A percentile compares a stretch with the other conserved stretches of the same genome.
phyloP scores from a whole-genome alignment of 2,888 invertebrate genomes.

The Eurytoma adleriae region DNA sequence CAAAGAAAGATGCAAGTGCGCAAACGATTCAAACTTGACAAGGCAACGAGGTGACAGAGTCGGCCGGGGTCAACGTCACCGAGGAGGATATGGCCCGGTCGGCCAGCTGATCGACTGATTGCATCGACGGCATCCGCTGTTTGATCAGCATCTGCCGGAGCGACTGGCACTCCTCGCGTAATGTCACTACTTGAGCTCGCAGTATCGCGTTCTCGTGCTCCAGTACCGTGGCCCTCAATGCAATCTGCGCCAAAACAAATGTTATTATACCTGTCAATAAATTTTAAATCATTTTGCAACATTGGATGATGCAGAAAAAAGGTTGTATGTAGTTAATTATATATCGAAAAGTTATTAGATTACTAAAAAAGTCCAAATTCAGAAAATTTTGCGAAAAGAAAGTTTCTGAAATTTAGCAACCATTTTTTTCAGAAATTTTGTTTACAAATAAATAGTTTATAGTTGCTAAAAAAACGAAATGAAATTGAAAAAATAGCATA shows the following conservation, averaged over 20 bases:
- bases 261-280: too few species aligned
- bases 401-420: too few species aligned
- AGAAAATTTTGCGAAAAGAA: too few species aligned
- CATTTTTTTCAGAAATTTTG: not conserved
- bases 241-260: constrained; percentile 79
- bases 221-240: constrained; percentile 88
- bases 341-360: too few species aligned
- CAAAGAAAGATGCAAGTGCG: not conserved
- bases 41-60: constrained; percentile 23
- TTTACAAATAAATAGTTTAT: not conserved
- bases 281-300: too few species aligned
- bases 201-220: constrained; percentile 93
- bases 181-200: constrained; percentile 87
- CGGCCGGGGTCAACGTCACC: constrained; percentile 39
- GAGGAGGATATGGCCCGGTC: constrained; percentile 31
- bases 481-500: not conserved
- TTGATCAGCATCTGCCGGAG: constrained; percentile 82
- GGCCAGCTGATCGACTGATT: constrained; percentile 39
- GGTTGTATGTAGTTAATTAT: too few species aligned
- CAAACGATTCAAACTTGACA: constrained; percentile 23
- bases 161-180: constrained; percentile 87
- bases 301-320: too few species aligned
- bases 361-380: too few species aligned
- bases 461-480: not conserved
- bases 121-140: constrained; percentile 61